These are phyloP conservation scores for Atherinosoma microstoma DNA, from an alignment of 2,797 vertebrate species.

Conservation along the genomic window DNA sequence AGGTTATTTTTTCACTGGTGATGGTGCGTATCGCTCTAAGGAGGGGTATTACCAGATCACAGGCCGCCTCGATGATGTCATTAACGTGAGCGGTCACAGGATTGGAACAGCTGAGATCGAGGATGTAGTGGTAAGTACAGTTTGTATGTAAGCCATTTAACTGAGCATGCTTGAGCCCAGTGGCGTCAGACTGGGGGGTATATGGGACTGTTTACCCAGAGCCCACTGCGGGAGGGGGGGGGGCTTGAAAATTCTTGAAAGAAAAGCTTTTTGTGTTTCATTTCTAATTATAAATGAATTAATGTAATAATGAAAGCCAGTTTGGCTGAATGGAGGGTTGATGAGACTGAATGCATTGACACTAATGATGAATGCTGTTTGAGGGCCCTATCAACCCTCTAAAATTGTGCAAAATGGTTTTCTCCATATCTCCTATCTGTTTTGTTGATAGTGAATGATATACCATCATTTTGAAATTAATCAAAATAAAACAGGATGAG, in stretches of 20 bases:
- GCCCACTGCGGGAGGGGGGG: too few species aligned
- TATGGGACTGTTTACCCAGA: too few species aligned
- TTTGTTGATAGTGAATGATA: background rate
- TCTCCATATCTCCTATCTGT: too few species aligned
- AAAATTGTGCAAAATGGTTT: too few species aligned
- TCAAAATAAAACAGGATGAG: background rate
- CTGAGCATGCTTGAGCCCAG: background rate
- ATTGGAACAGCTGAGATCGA: constrained; percentile 96
- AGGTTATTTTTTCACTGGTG: constrained; percentile 96
- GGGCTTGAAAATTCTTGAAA: background rate
- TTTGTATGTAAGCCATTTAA: background rate
- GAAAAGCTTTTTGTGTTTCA: background rate
- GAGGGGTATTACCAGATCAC: constrained; percentile 95
- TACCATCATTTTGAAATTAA: background rate
- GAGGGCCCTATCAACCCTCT: too few species aligned
- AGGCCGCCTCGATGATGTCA: constrained; percentile 94
- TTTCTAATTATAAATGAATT: background rate
- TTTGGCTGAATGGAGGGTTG: too few species aligned
- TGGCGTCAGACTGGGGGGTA: too few species aligned
- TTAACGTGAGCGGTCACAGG: constrained; percentile 95
- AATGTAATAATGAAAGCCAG: too few species aligned
- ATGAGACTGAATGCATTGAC: too few species aligned
- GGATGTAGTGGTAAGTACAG: constrained; percentile 87
- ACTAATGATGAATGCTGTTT: too few species aligned
- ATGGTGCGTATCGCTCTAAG: constrained; percentile 88